These are phyloP conservation scores for Protodeltote pygarga DNA, from an alignment of 2,888 invertebrate genomes.

Conservation along the genomic window DNA sequence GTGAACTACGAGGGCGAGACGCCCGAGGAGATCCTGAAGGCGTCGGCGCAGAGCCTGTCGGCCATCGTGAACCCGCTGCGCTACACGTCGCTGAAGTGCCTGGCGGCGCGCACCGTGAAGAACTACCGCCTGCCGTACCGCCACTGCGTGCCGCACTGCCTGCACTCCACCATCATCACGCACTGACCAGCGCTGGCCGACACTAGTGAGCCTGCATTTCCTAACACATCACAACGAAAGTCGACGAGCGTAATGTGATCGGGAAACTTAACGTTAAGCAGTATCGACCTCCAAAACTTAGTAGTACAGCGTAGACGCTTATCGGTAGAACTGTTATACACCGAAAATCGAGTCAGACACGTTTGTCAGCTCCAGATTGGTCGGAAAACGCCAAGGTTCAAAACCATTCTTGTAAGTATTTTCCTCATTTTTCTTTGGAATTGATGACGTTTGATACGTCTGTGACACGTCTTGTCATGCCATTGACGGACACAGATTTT, in stretches of 20 bases:
- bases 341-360: background rate
- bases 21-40: conserved; percentile 89
- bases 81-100: conserved; percentile 93
- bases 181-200: conserved; percentile 61
- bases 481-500: conserved; percentile 41
- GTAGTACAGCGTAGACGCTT: conserved; percentile 29
- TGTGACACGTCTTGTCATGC: conserved; percentile 34
- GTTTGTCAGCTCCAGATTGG: conserved; percentile 1
- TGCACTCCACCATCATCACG: conserved; percentile 81
- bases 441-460: conserved; percentile 43
- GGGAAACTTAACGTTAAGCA: conserved; percentile 18
- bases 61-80: conserved; percentile 91
- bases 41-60: conserved; percentile 86
- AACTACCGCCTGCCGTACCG: conserved; percentile 89
- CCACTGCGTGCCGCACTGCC: conserved; percentile 83
- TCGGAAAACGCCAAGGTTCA: conserved; percentile 18
- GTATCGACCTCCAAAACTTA: conserved; percentile 25
- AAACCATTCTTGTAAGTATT: conserved; percentile 18
- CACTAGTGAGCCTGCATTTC: conserved; percentile 4
- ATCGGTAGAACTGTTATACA: conserved; percentile 10
- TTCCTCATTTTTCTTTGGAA: conserved; percentile 11
- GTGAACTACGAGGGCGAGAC: conserved; percentile 92
- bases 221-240: conserved; percentile 1
- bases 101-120: conserved; percentile 93
- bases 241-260: conserved; percentile 7